Evolutionary conservation across 2,113 vertebrate species (phyloP).

Genomic region (Hyperopisus bebe): DNA sequence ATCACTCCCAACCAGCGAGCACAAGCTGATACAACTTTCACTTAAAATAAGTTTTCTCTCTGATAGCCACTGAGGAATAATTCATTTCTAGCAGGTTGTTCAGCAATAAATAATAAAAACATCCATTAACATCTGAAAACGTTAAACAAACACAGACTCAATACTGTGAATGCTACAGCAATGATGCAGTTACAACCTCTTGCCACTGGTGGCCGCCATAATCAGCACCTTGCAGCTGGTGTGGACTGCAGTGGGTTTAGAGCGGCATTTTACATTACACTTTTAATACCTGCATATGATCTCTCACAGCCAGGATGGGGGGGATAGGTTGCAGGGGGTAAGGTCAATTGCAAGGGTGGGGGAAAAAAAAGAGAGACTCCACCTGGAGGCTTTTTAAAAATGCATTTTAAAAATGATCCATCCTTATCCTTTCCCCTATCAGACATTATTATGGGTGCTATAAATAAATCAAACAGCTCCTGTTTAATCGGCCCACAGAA

Average conservation of each 20-base stretch:
- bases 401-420: background rate
- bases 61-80: background rate
- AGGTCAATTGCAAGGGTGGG: too few relatives aligned
- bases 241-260: background rate
- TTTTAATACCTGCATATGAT: background rate
- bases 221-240: background rate
- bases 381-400: background rate
- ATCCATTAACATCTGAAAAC: background rate
- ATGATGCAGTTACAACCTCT: background rate
- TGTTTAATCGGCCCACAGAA: background rate
- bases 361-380: background rate
- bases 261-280: background rate
- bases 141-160: background rate
- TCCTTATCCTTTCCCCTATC: background rate
- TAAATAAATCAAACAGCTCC: background rate
- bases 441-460: background rate
- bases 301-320: too few relatives aligned
- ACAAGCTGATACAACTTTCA: background rate
- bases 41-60: background rate
- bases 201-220: background rate
- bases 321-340: too few relatives aligned
- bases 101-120: background rate
- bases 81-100: background rate
- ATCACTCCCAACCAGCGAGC: background rate
- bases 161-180: background rate